Evolutionary conservation across 1,140 invertebrate genomes (phyloP), one percentile per base, ranked within the genome.

Genomic region (Carposina sasakii): DNA sequence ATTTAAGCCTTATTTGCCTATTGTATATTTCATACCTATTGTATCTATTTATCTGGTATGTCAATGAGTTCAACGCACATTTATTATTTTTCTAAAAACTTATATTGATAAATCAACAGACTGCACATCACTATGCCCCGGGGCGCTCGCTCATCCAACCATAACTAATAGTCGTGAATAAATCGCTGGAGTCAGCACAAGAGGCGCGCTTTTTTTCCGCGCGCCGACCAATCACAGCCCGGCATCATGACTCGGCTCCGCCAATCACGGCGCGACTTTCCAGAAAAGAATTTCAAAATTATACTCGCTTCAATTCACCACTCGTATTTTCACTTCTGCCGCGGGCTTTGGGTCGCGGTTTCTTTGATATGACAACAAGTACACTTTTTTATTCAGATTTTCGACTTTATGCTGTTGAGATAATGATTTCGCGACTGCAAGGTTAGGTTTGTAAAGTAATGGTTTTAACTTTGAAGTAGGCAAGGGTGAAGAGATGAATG

Each of bases 151-250:
- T 75, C 70, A 68, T 54, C 66, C 67, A 67, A 73, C 71, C 77
- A 67, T 78, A 78, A 81, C 75, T 81, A 81, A 81, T 78, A 76
- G 75, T 74, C 62, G 73, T 67, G 76, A 76, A 75, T 71, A 73
- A 67, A 74, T 72, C 64, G 68, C 53, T 52, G 60, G 45, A 50
- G 57, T 53, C 63, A 55, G 59, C 72, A 78, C 71, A 75, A 76
- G n/a, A n/a, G 73, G 72, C 51, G 49, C 52, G 54, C 68, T 73
- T 73, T 74, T 76, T 39, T 67, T 59, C 63, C 54, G 51, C 54
- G 51, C 62, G 47, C 47, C 60, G 57, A 69, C 74, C 76, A 77
- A 81, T 76, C 48, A 51, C 54, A 12, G 49, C 40, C 36, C 50
- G 36, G 36, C 53, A 41, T 24, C 54, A 36, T 44, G 19, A 39